phyloP scores from a whole-genome alignment of 2,113 vertebrate species.

The Pao palembangensis region DNA sequence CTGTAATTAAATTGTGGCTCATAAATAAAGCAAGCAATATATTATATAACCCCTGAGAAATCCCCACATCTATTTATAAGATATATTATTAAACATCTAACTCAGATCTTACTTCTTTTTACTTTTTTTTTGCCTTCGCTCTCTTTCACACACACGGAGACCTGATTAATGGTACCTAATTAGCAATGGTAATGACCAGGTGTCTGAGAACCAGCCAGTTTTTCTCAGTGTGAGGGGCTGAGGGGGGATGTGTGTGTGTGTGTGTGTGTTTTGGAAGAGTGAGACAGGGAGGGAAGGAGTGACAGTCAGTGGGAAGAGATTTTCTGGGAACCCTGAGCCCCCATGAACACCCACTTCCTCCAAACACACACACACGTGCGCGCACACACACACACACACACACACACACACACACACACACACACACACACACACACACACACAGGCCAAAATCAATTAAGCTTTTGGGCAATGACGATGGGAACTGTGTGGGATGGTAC shows the following conservation, averaged over 20 bases:
- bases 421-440: constrained; percentile 23
- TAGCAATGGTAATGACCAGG: constrained; percentile 99
- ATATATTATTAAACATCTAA: too few relatives aligned
- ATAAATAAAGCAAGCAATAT: too few relatives aligned
- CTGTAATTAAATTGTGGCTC: too few relatives aligned
- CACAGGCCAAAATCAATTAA: constrained; percentile 65
- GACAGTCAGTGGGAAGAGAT: constrained; percentile 1
- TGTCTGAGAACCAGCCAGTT: constrained; percentile 96
- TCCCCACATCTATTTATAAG: too few relatives aligned
- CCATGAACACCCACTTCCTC: constrained; percentile 1
- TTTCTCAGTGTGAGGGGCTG: constrained; percentile 87
- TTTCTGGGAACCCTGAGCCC: constrained; percentile 8
- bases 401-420: constrained; percentile 17
- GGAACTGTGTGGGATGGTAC: constrained; percentile 43
- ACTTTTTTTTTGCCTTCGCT: background rate
- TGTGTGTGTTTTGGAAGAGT: constrained; percentile 23
- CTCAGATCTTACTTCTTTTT: too few relatives aligned
- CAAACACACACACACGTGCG: constrained; percentile 11
- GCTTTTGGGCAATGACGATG: constrained; percentile 53
- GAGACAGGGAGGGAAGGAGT: background rate
- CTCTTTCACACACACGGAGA: constrained; percentile 71
- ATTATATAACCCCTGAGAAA: too few relatives aligned
- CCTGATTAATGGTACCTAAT: constrained; percentile 99
- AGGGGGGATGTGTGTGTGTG: constrained; percentile 25
- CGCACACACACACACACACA: constrained; percentile 10